A percentile compares a stretch with the other conserved stretches of the same genome.
These are phyloP conservation scores for Drosophila ogumai DNA, from an alignment of 1,140 invertebrate species.

Conservation along the genomic window DNA sequence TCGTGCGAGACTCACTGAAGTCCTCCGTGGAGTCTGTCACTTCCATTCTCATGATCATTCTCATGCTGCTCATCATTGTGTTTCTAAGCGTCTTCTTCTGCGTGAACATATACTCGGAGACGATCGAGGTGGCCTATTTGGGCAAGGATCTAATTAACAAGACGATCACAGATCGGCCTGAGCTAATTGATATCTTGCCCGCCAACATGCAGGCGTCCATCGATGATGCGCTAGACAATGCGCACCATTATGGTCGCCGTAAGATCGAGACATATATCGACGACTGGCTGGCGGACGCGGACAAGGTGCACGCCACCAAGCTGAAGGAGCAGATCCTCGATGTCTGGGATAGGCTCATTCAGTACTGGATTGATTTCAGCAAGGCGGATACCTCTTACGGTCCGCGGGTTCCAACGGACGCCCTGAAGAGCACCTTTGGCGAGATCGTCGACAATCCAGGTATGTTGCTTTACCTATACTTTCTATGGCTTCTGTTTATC, in stretches of 20 bases:
- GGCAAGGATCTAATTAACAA: conserved; percentile 95
- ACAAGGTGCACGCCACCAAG: conserved; percentile 92
- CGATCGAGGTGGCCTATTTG: conserved; percentile 95
- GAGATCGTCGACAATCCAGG: conserved; percentile 85
- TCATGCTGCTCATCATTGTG: conserved; percentile 88
- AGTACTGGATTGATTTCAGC: conserved; percentile 93
- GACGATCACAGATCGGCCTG: conserved; percentile 94
- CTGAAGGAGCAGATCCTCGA: conserved; percentile 96
- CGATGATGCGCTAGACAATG: conserved; percentile 95
- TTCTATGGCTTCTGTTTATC: conserved; percentile 1
- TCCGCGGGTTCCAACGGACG: conserved; percentile 89
- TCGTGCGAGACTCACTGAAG: conserved; percentile 85
- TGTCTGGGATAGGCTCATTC: conserved; percentile 96
- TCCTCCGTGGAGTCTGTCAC: conserved; percentile 87
- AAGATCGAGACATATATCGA: conserved; percentile 84
- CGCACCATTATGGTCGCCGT: conserved; percentile 92
- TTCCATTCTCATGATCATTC: conserved; percentile 88
- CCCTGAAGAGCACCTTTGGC: conserved; percentile 88
- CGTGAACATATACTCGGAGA: conserved; percentile 96
- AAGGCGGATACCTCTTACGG: conserved; percentile 86
- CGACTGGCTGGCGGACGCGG: conserved; percentile 91
- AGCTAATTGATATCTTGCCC: conserved; percentile 90
- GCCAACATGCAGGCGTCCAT: conserved; percentile 90
- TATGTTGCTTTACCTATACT: conserved; percentile 27
- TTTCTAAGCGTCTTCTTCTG: conserved; percentile 84